phyloP scores from a whole-genome alignment of 2,888 invertebrate genomes.

The Thysanoteuthis rhombus region DNA sequence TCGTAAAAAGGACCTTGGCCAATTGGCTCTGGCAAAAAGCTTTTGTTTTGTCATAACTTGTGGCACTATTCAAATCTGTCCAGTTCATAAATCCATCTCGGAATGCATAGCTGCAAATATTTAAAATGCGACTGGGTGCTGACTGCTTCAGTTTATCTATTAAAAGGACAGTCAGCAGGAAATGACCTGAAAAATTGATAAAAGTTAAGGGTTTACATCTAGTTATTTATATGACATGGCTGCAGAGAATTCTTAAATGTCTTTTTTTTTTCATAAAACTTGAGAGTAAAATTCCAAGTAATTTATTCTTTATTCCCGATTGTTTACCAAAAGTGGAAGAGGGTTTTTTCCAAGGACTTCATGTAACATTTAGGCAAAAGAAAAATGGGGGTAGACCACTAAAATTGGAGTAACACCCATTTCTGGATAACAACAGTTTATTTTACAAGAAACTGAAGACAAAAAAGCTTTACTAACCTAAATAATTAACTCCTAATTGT shows the following conservation, averaged over 20 bases:
- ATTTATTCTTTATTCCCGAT: too few relatives aligned
- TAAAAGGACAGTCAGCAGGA: conserved; percentile 64
- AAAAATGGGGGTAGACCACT: too few relatives aligned
- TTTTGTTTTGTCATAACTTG: conserved; percentile 48
- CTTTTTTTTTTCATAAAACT: too few relatives aligned
- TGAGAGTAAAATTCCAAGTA: too few relatives aligned
- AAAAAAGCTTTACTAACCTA: conserved; percentile 48
- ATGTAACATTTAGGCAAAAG: too few relatives aligned
- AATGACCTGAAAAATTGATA: conserved; percentile 57
- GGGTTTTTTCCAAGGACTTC: too few relatives aligned
- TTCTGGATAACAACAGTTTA: not conserved
- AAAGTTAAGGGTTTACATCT: too few relatives aligned
- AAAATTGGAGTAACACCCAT: not conserved
- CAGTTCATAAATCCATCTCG: conserved; percentile 59
- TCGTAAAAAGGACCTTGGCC: conserved; percentile 61
- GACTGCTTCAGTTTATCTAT: conserved; percentile 62
- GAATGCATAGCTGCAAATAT: conserved; percentile 59
- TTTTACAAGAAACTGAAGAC: too few relatives aligned
- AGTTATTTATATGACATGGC: too few relatives aligned
- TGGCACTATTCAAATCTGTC: conserved; percentile 61
- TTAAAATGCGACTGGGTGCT: conserved; percentile 62
- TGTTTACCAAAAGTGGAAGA: too few relatives aligned
- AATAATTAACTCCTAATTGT: conserved; percentile 67
- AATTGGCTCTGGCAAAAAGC: conserved; percentile 65
- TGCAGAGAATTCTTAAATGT: too few relatives aligned